Conservation (phyloP, 1,140 invertebrate species). For the Hydropsyche tenuis region DNA sequence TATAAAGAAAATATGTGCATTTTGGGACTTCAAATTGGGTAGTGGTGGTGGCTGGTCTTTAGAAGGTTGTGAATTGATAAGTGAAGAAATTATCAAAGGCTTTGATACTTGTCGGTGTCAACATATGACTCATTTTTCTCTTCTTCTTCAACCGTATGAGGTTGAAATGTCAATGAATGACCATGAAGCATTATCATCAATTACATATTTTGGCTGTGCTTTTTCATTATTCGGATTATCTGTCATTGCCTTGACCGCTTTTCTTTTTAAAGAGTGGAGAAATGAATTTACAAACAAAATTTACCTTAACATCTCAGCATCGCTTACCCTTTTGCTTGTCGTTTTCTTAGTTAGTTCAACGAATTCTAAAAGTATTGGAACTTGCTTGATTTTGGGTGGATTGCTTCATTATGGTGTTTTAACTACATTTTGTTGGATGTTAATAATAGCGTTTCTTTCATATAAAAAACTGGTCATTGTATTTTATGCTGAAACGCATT, state of each 20-base stretch:
- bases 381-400: conserved; percentile 57
- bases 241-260: conserved; percentile 56
- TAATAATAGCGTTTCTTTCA: conserved; percentile 58
- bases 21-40: conserved; percentile 54
- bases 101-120: conserved; percentile 59
- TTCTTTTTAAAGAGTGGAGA: conserved; percentile 58
- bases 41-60: conserved; percentile 55
- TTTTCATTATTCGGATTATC: conserved; percentile 57
- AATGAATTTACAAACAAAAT: conserved; percentile 61
- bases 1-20: conserved; percentile 50
- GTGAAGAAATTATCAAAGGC: conserved; percentile 42
- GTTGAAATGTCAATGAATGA: conserved; percentile 51
- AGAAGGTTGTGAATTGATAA: conserved; percentile 53
- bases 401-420: conserved; percentile 59
- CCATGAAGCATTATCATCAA: conserved; percentile 53
- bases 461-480: conserved; percentile 59
- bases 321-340: conserved; percentile 55
- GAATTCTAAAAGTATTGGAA: conserved; percentile 50
- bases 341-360: conserved; percentile 55
- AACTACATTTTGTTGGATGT: conserved; percentile 62
- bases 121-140: conserved; percentile 61
- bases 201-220: conserved; percentile 57
- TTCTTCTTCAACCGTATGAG: conserved; percentile 54
- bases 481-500: conserved; percentile 56
- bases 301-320: conserved; percentile 59